Evolutionary conservation across 2,113 vertebrate species (phyloP), one percentile per base, ranked within the genome.

Genomic region (Muscicapa adusta): DNA sequence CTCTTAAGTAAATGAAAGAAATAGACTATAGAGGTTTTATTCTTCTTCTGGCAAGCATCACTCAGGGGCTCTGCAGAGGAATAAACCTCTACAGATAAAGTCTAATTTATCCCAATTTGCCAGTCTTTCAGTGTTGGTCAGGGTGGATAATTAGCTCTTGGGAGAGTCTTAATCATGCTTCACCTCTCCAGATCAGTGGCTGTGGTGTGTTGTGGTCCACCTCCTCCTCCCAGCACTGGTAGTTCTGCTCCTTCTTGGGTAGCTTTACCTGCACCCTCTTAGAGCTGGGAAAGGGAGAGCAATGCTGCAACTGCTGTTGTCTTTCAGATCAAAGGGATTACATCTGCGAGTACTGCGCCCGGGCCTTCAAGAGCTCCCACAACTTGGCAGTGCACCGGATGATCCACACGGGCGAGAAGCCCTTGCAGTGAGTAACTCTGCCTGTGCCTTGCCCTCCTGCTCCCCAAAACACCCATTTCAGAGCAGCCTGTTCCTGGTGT

Each of bases 401-500:
- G 99, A 99, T 99, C 96, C 99, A 99, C 93, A 99, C 99, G 0
- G 99, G 99, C 97, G 99, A 99, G 97, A 99, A 99, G 94, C 99
- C 99, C 12, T 97, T 99, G 65, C 99, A 99, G 99, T 99, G 68
- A 98, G 99, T 99, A 68, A 36, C 51, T 71, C 63, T 78, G 43
- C 62, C 42, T 67, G 36, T 62, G 50, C 68, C 47, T 72, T 10
- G 1, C 67, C 38, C 50, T 33, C 8, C 65, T 77, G 7, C 68
- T 47, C 62, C n/a, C 31, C 2, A 1, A 25, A 51, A 60, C 15
- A 25, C 17, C 61, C 3, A 5, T 47, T 61, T 12, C 63, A 70
- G 54, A 42, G 18, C 51, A n/a, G 81, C 85, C 66, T 42, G 36
- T 60, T 79, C 15, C 7, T 33, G 50, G 31, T 65, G 57, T 72